These are phyloP conservation scores for Oophaga sylvatica DNA, from an alignment of 2,797 vertebrate species.

Conservation along the genomic window DNA sequence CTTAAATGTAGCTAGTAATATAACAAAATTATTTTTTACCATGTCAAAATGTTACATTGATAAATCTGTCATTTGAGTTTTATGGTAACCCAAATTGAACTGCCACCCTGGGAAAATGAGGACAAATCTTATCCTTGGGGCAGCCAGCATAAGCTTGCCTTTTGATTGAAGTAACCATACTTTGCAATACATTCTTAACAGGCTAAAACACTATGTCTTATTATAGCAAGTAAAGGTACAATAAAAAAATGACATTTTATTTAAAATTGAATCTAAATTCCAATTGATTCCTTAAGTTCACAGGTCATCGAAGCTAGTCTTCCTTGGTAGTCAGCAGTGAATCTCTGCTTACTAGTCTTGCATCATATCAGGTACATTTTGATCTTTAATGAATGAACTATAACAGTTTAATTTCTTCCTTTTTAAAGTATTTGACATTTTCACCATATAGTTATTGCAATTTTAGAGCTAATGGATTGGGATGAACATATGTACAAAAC, in stretches of 20 bases:
- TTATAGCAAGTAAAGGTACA: neutral
- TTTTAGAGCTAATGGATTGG: too few species aligned
- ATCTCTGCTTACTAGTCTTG: neutral
- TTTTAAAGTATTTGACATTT: too few species aligned
- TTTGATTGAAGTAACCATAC: slow-evolving; percentile 21
- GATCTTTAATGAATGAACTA: too few species aligned
- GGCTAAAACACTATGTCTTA: neutral
- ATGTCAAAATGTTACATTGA: slow-evolving; percentile 26
- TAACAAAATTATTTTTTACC: neutral
- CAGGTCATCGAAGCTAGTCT: too few species aligned
- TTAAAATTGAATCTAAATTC: neutral
- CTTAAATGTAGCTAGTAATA: slow-evolving; percentile 2
- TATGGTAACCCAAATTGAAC: slow-evolving; percentile 17
- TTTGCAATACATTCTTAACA: slow-evolving; percentile 17
- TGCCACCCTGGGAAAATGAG: slow-evolving; percentile 15
- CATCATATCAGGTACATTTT: neutral
- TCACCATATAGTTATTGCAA: too few species aligned
- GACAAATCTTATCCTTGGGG: slow-evolving; percentile 24
- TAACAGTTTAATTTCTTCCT: too few species aligned
- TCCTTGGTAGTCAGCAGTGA: neutral
- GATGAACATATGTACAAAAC: too few species aligned
- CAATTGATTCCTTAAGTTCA: neutral
- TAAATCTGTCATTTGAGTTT: slow-evolving; percentile 10
- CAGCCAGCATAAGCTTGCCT: slow-evolving; percentile 9
- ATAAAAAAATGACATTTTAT: neutral